Evolutionary conservation across 2,113 vertebrate species (phyloP), one percentile per base, ranked within the genome.

Genomic region (Helogale parvula): DNA sequence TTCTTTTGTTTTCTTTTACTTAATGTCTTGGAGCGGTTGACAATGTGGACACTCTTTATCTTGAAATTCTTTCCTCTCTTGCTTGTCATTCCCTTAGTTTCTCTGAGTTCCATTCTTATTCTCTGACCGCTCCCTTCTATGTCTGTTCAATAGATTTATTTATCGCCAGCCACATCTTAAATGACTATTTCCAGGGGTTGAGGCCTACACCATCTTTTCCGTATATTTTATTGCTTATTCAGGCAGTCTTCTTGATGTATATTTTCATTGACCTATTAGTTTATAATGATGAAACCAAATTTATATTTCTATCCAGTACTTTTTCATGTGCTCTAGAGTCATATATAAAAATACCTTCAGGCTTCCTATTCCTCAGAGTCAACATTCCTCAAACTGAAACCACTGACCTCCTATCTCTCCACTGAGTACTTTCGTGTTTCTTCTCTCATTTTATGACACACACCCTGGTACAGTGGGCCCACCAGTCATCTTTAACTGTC

Each of bases 391-490:
- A 84, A 81, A 17, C 2, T 38, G 5, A 7, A 17, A 29, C 63
- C 4, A 12, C 3, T 84, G 27, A n/a, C 29, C 82, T 69, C 11
- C 5, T 9, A 1, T 69, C 19, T 47, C 17, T 50, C 1, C 6
- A 2, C 1, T 15, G 47, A 88, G 38, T 3, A 2, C 23, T 65
- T 19, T 35, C 25, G 21, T 2, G 15, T 52, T 35, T 65, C 33
- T 35, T 15, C 21, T 81, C 23, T 31, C 17, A 25, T 47, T 25
- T 41, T 79, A 5, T 45, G 0, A 14, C 45, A 68, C 4, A 41
- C 25, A 17, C 2, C 6, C 0, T 3, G 45, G 29, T 3, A 21
- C 5, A 17, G 8, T 16, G 13, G 38, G 7, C 21, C 82, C 11
- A 29, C 31, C 11, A 35, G 7, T 63, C 27, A 9, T 50, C 15